These are phyloP conservation scores for Catonia carolina DNA, from an alignment of 2,888 invertebrate species.

Conservation along the genomic window DNA sequence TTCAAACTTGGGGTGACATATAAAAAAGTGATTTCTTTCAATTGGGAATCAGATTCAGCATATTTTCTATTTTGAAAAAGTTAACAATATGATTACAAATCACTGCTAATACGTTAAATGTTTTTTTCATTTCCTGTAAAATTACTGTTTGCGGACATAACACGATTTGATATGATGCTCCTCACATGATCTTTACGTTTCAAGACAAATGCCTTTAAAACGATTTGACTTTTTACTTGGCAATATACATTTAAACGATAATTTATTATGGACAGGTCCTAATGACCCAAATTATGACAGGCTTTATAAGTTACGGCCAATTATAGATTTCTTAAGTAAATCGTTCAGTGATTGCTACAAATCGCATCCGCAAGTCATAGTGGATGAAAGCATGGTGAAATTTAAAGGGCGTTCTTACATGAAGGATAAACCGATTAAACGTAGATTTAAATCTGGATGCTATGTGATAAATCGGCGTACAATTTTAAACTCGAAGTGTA, in stretches of 20 bases:
- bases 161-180: no score
- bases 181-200: constrained; percentile 2
- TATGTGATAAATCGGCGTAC: background rate
- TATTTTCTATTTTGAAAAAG: no score
- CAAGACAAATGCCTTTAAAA: constrained; percentile 3
- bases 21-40: no score
- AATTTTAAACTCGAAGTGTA: background rate
- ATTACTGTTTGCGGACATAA: no score
- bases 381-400: background rate
- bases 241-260: constrained; percentile 1
- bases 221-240: background rate
- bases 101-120: no score
- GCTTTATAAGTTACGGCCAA: constrained; percentile 3
- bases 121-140: no score
- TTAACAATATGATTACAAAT: no score
- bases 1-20: no score
- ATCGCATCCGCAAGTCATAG: background rate
- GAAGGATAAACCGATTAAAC: constrained; percentile 4
- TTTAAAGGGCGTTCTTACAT: background rate
- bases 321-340: background rate
- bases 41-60: no score
- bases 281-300: constrained; percentile 3
- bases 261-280: background rate
- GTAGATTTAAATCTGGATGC: background rate
- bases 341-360: background rate